phyloP scores from a whole-genome alignment of 2,888 invertebrate species.

The Lasioglossum calceatum region DNA sequence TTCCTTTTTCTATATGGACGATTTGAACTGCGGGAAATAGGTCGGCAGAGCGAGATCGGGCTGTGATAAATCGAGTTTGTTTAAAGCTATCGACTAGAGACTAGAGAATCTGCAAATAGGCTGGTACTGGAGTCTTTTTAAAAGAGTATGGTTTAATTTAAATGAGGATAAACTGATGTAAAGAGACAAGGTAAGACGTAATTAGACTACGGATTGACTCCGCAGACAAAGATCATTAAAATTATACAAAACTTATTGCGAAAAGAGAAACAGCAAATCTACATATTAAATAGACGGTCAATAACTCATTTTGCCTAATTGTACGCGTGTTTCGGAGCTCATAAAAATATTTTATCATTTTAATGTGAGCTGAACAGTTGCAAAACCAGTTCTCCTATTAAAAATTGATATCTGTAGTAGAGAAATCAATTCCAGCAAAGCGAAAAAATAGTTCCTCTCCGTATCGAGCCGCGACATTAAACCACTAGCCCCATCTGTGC shows the following conservation, averaged over 20 bases:
- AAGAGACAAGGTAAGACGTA: too few species aligned
- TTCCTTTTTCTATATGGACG: constrained; percentile 15
- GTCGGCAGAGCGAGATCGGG: neutral
- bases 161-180: too few species aligned
- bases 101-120: neutral
- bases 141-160: neutral
- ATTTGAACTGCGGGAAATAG: neutral
- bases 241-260: neutral
- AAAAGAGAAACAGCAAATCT: neutral
- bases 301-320: constrained; percentile 1
- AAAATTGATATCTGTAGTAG: neutral
- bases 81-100: neutral
- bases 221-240: neutral
- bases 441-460: constrained; percentile 1
- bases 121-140: neutral
- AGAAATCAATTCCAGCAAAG: neutral
- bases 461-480: constrained; percentile 37
- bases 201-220: too few species aligned
- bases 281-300: neutral
- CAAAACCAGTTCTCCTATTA: neutral
- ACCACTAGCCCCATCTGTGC: constrained; percentile 78
- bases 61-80: neutral
- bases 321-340: neutral
- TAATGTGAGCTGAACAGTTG: neutral
- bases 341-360: neutral